Conservation (phyloP, 1,140 invertebrate species). For the Bombus balteatus region DNA sequence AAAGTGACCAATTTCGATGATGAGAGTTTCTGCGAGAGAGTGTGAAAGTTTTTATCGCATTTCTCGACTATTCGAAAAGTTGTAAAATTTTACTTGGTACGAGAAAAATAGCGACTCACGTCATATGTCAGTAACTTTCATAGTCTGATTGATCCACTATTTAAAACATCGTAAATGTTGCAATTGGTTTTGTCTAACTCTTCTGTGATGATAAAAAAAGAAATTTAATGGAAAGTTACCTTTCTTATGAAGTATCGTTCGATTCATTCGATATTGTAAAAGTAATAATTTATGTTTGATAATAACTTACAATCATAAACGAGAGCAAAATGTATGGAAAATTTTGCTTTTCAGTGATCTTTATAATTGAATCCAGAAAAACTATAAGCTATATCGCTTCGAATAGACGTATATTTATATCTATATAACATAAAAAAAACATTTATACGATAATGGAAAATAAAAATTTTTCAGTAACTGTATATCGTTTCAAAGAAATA, state of each 20-base stretch:
- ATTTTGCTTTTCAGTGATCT: too few species aligned
- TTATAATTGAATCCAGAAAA: too few species aligned
- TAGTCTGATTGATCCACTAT: too few species aligned
- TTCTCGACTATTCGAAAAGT: background rate
- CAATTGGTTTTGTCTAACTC: background rate
- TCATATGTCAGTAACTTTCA: background rate
- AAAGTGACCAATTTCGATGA: background rate
- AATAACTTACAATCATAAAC: too few species aligned
- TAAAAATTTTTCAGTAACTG: background rate
- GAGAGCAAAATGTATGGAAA: too few species aligned
- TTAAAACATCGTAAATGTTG: background rate
- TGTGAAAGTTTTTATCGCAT: conserved; percentile 7
- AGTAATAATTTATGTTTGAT: too few species aligned
- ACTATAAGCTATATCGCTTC: too few species aligned
- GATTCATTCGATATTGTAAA: too few species aligned
- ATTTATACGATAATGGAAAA: background rate
- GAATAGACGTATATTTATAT: too few species aligned
- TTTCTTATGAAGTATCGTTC: too few species aligned
- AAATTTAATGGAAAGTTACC: background rate
- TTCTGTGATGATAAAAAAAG: background rate
- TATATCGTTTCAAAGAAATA: background rate
- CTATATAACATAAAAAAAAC: background rate
- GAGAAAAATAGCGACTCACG: background rate
- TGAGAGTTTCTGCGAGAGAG: background rate
- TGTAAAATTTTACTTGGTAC: background rate